Evolutionary conservation across 2,113 vertebrate genomes (phyloP), one percentile per base, ranked within the genome.

Genomic region (Ranitomeya imitator): DNA sequence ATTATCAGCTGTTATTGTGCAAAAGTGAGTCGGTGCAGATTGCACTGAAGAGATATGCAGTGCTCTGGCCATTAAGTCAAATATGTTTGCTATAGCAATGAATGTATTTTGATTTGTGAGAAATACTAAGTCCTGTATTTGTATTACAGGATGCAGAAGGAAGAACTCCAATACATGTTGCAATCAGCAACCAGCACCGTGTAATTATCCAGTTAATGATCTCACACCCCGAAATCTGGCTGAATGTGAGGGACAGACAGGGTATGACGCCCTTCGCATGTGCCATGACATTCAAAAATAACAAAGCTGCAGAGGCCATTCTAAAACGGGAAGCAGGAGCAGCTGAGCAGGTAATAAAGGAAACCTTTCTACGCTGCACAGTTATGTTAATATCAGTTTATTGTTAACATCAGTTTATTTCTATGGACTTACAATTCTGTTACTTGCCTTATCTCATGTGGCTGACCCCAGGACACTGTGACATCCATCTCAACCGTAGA

Each of bases 241-340:
- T 99, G 19, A 97, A 94, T 16, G 91, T 97, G 8, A 96, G 98
- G 16, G 98, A 99, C 92, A 95, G 98, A 61, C 98, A 98, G 91
- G 97, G 98, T 88, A 96, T 97, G 95, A 99, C 98, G 6, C 98
- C 98, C 0, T 99, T 99, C 15, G 98, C 98, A 79, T 99, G 98
- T 18, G 98, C 98, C 69, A 99, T 99, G 98, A 99, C 97, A 0
- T 96, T 97, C 79, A 99, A 99, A 93, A 99, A 99, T 90, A 99
- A 99, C 88, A 99, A 98, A 91, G 98, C 98, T 0, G 98, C 98
- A 0, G 98, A 99, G 90, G 96, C 98, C 7, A 99, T 99, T 90
- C 92, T 99, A 7, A 99, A 99, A 90, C 96, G 98, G 89, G 98
- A 99, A 89, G 92, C 97, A 0, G 98, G 98, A 86, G 98, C 98